Conservation (phyloP, 2,113 vertebrate genomes). For the Australoheros scitulus region DNA sequence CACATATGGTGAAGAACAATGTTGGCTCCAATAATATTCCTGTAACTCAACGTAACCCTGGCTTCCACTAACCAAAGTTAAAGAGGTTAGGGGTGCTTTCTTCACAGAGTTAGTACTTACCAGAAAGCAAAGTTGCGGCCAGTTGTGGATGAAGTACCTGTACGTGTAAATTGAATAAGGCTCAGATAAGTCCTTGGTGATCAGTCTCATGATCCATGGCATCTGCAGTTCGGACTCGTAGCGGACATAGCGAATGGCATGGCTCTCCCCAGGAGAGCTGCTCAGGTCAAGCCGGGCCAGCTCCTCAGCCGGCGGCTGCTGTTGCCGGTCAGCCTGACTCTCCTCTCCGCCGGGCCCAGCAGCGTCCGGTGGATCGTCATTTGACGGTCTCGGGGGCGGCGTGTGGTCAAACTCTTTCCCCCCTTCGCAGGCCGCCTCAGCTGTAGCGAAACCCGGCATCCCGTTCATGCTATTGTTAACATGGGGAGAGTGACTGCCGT, state of each 20-base stretch:
- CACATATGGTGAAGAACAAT: slow-evolving; percentile 16
- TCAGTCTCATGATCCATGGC: slow-evolving; percentile 99
- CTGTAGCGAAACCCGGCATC: slow-evolving; percentile 65
- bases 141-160: slow-evolving; percentile 99
- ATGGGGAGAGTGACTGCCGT: slow-evolving; percentile 76
- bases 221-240: slow-evolving; percentile 99
- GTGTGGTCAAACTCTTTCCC: slow-evolving; percentile 75
- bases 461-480: slow-evolving; percentile 77
- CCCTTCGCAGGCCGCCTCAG: slow-evolving; percentile 53
- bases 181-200: slow-evolving; percentile 99
- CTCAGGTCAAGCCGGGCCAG: slow-evolving; percentile 78
- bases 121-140: slow-evolving; percentile 99
- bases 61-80: neutral
- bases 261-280: slow-evolving; percentile 75
- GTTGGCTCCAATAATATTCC: neutral
- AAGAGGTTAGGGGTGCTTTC: neutral
- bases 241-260: slow-evolving; percentile 92
- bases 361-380: slow-evolving; percentile 43
- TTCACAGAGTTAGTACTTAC: slow-evolving; percentile 82
- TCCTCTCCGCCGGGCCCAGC: slow-evolving; percentile 73
- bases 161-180: slow-evolving; percentile 99
- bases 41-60: neutral
- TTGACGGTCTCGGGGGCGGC: slow-evolving; percentile 69
- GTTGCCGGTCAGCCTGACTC: slow-evolving; percentile 52
- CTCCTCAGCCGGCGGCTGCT: slow-evolving; percentile 77